Evolutionary conservation across 2,888 invertebrate species (phyloP).

Genomic region (Agrilus mali): DNA sequence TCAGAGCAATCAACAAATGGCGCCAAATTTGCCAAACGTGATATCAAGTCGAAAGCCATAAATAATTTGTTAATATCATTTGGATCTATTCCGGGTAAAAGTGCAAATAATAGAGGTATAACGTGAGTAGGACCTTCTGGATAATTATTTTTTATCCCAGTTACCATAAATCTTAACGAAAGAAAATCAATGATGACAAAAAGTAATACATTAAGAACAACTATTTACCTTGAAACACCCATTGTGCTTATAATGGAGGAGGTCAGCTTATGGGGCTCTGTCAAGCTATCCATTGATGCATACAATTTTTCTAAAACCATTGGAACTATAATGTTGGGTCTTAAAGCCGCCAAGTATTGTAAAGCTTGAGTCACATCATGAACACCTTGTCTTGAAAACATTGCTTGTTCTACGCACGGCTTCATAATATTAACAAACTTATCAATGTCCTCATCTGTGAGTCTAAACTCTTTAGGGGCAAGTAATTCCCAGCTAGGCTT

Average conservation of each 20-base stretch:
- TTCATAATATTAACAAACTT: constrained; percentile 66
- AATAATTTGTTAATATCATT: constrained; percentile 72
- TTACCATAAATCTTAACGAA: constrained; percentile 28
- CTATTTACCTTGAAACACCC: constrained; percentile 45
- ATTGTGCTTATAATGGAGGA: constrained; percentile 59
- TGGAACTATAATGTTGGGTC: constrained; percentile 75
- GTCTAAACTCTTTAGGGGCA: constrained; percentile 52
- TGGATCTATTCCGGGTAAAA: constrained; percentile 81
- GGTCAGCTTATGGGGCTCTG: constrained; percentile 76
- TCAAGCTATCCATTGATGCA: constrained; percentile 69
- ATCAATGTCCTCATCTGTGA: constrained; percentile 70
- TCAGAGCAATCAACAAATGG: constrained; percentile 77
- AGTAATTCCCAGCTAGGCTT: constrained; percentile 54
- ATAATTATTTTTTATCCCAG: constrained; percentile 42
- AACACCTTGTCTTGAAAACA: constrained; percentile 60
- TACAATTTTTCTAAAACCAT: constrained; percentile 69
- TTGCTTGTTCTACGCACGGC: constrained; percentile 61
- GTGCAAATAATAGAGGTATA: constrained; percentile 64
- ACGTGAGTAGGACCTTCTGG: constrained; percentile 71
- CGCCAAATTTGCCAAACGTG: constrained; percentile 63
- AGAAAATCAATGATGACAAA: background rate
- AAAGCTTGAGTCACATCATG: constrained; percentile 52
- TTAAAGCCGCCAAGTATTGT: constrained; percentile 61
- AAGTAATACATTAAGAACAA: background rate
- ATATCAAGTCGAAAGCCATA: constrained; percentile 66